Percentiles rank a stretch among this genome's conserved stretches.
Conservation (phyloP, 2,797 vertebrate species). For the Tauraco hartlaubi region DNA sequence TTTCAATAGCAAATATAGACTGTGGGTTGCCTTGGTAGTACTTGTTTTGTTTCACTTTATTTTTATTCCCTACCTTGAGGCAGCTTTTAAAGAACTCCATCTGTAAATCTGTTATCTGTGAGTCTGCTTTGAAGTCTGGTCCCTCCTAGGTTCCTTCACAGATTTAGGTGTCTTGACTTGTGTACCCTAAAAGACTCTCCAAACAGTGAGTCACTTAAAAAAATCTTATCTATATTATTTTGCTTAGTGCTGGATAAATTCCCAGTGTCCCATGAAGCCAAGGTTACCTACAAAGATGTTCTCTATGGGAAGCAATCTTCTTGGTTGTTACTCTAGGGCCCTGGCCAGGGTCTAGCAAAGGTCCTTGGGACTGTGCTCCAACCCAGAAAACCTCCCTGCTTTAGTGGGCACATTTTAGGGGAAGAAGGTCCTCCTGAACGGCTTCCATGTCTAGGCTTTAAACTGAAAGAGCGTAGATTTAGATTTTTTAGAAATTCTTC, state of each 20-base stretch:
- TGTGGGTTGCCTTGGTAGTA: background rate
- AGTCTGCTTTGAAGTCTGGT: conserved; percentile 11
- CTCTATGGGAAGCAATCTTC: background rate
- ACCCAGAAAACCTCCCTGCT: background rate
- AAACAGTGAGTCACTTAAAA: conserved; percentile 18
- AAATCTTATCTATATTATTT: conserved; percentile 6
- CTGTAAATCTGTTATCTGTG: conserved; percentile 4
- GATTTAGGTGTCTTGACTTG: conserved; percentile 35
- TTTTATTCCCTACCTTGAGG: conserved; percentile 21
- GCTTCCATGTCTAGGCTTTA: background rate
- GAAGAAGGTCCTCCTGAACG: background rate
- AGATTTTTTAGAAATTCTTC: no score
- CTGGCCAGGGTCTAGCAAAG: background rate
- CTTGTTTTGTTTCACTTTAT: background rate
- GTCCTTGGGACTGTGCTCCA: background rate
- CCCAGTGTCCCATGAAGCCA: background rate
- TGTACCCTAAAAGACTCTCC: conserved; percentile 17
- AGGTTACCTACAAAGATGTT: background rate
- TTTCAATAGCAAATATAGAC: background rate
- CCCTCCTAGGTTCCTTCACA: background rate
- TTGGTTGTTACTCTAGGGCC: background rate
- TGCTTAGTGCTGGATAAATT: background rate
- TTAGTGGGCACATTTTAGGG: background rate
- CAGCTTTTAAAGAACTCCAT: conserved; percentile 25
- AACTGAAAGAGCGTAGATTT: no score